Evolutionary conservation across 2,797 vertebrate species (phyloP), one percentile per base, ranked within the genome.

Genomic region (Borostomias antarcticus): DNA sequence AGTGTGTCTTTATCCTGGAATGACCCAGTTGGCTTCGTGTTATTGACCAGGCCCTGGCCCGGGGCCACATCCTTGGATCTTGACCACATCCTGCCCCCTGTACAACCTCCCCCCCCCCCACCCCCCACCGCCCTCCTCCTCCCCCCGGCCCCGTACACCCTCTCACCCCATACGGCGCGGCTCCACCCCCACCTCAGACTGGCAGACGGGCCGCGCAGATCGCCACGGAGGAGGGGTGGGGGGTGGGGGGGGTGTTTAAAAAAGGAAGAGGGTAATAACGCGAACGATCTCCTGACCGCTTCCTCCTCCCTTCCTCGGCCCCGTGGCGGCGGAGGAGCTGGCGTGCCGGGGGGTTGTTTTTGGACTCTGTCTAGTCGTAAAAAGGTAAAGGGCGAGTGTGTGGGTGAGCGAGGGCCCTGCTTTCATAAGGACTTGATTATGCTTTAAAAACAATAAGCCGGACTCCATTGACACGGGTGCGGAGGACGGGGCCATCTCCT

Each of bases 371-470:
- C n/a, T 10, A 23, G n/a, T 69, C 59, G 64, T 61, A 63, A 78
- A 76, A 74, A n/a, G n/a, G n/a, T n/a, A n/a, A n/a, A n/a, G n/a
- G n/a, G n/a, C n/a, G n/a, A n/a, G n/a, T n/a, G 35, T 37, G 35
- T 37, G 35, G 13, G 35, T 62, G 45, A 35, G 40, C 19, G 13
- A n/a, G 33, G 33, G 47, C 4, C 4, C 13, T 21, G 32, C 56
- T 85, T 86, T 89, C 76, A 84, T 52, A 80, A 83, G 78, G 71
- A 77, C 66, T 78, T 82, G 78, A 86, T 87, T 90, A 76, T 63
- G 67, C 76, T 82, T 68, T 72, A 48, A 79, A n/a, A 85, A 85
- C 79, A 82, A 83, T 84, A 28, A 28, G 13, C 50, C 66, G 65
- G 58, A 30, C 64, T 80, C 68, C 60, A 71, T 69, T 66, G 75